phyloP scores from a whole-genome alignment of 2,888 invertebrate genomes.

The Eupelmus urozonus region DNA sequence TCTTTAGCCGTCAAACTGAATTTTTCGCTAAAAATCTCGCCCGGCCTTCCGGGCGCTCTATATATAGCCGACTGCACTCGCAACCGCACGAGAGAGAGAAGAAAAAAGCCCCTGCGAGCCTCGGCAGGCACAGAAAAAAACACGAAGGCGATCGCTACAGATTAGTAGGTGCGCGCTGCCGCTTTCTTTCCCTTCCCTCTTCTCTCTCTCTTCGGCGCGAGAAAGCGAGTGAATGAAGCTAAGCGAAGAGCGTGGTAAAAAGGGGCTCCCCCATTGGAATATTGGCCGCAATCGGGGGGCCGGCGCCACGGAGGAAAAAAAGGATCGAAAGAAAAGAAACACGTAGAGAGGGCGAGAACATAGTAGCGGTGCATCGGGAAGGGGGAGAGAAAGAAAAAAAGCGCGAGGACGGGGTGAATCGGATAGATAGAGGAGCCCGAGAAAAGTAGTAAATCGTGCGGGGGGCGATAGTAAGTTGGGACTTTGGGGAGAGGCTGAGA shows the following conservation, averaged over 20 bases:
- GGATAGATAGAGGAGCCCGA: constrained; percentile 23
- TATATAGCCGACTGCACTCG: constrained; percentile 11
- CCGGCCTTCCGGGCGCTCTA: no score
- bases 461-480: constrained; percentile 26
- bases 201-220: background rate
- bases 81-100: constrained; percentile 19
- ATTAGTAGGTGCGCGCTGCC: constrained; percentile 42
- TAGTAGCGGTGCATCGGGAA: background rate
- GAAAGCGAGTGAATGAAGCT: constrained; percentile 4
- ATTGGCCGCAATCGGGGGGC: constrained; percentile 51
- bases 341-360: background rate
- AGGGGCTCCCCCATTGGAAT: constrained; percentile 46
- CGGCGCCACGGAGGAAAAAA: background rate
- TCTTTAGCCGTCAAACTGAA: no score
- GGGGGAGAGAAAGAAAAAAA: constrained; percentile 19
- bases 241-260: constrained; percentile 13
- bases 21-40: no score
- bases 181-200: constrained; percentile 6
- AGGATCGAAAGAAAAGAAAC: constrained; percentile 18
- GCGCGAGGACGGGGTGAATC: constrained; percentile 35
- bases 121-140: background rate
- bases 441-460: constrained; percentile 47
- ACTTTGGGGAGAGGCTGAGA: background rate
- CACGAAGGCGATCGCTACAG: constrained; percentile 30
- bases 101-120: background rate